Evolutionary conservation across 2,888 invertebrate species (phyloP).

Genomic region (Limenitis camilla): DNA sequence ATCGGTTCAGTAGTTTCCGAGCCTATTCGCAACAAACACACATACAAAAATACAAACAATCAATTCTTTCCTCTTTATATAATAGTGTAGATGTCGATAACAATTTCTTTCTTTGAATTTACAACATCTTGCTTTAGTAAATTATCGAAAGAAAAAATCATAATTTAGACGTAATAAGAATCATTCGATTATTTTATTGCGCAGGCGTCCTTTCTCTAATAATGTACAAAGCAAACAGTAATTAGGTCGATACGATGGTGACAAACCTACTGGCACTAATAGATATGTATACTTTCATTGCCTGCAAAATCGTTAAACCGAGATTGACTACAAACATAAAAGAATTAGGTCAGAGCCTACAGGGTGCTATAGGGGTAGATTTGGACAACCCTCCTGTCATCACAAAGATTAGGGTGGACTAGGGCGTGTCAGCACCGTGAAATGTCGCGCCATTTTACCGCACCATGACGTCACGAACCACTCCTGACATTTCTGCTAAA

Average conservation of each 20-base stretch:
- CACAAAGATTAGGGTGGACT: conserved; percentile 65
- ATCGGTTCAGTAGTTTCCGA: too few species aligned
- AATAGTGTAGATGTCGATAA: too few species aligned
- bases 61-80: too few species aligned
- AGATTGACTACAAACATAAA: conserved; percentile 33
- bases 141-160: too few species aligned
- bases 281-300: conserved; percentile 7
- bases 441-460: conserved; percentile 69
- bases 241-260: neutral
- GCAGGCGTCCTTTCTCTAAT: neutral
- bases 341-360: conserved; percentile 43
- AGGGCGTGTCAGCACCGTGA: conserved; percentile 61
- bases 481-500: conserved; percentile 68
- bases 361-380: conserved; percentile 44
- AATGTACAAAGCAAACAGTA: neutral
- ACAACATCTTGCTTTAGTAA: too few species aligned
- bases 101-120: too few species aligned
- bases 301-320: conserved; percentile 18
- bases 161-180: too few species aligned
- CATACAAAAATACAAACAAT: too few species aligned
- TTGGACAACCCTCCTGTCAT: conserved; percentile 54
- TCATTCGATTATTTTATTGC: neutral
- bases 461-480: conserved; percentile 64
- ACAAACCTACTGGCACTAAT: conserved; percentile 2
- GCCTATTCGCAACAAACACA: too few species aligned